Evolutionary conservation across 53 echinoderm and acorn worm genomes (phyloP).

Genomic region (Paracentrotus lividus): DNA sequence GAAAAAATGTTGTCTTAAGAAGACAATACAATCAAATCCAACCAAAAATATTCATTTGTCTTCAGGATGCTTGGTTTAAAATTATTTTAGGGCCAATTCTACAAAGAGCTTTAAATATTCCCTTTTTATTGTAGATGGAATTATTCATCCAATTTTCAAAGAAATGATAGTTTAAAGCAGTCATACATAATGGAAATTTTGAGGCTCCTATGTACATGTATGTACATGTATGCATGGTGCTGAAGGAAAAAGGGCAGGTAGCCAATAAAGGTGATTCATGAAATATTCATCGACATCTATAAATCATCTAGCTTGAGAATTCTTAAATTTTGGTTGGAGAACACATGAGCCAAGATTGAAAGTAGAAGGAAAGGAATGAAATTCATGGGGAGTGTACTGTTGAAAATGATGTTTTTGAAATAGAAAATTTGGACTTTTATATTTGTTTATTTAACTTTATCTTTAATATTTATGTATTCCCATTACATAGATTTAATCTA

Average conservation of each 20-base stretch:
- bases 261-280: background rate
- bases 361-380: background rate
- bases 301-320: background rate
- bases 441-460: too few species aligned
- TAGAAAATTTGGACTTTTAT: too few species aligned
- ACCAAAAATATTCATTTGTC: too few species aligned
- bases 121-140: background rate
- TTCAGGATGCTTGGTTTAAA: too few species aligned
- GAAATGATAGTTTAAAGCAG: background rate
- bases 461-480: too few species aligned
- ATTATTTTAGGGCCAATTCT: too few species aligned
- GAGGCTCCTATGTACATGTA: background rate
- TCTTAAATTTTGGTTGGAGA: background rate
- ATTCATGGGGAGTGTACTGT: background rate
- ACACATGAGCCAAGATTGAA: background rate
- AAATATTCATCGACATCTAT: background rate
- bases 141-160: constrained; percentile 13
- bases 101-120: too few species aligned
- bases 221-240: too few species aligned
- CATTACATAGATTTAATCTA: too few species aligned
- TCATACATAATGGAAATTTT: background rate
- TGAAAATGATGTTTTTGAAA: too few species aligned
- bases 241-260: background rate
- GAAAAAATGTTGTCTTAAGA: too few species aligned
- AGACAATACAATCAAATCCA: too few species aligned